These are phyloP conservation scores for Actinia equina DNA, from an alignment of 64 coral and sea anemone genomes.

Conservation along the genomic window DNA sequence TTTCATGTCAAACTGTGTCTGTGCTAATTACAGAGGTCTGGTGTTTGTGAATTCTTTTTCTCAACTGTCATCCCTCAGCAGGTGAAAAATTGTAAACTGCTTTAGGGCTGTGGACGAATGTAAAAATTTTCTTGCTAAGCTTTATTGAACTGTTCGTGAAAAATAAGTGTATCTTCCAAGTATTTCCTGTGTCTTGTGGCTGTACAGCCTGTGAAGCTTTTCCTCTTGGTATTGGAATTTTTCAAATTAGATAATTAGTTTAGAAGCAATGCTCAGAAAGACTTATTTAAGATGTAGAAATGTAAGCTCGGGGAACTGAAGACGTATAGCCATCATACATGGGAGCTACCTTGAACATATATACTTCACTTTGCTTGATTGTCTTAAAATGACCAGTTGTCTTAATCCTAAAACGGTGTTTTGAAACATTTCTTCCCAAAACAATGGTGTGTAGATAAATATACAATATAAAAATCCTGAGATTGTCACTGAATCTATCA, in stretches of 20 bases:
- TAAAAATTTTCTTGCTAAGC: constrained; percentile 3
- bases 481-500: not conserved
- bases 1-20: not conserved
- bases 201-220: not conserved
- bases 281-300: not conserved
- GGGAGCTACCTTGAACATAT: not conserved
- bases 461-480: not conserved
- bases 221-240: constrained; percentile 1
- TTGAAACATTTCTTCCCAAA: not conserved
- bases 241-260: not conserved
- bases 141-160: constrained; percentile 10
- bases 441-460: not conserved
- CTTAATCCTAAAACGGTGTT: not conserved
- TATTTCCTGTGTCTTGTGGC: constrained; percentile 8
- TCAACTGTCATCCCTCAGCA: not conserved
- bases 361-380: constrained; percentile 4
- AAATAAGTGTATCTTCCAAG: constrained; percentile 1
- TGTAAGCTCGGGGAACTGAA: not conserved
- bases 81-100: not conserved
- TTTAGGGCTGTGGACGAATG: not conserved
- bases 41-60: not conserved
- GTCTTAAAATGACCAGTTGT: not conserved
- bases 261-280: not conserved
- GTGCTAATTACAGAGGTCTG: not conserved
- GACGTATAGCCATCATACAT: not conserved